Percentiles rank a stretch among this genome's conserved stretches.
Conservation (phyloP, 2,888 invertebrate genomes). For the Megamerina dolium region DNA sequence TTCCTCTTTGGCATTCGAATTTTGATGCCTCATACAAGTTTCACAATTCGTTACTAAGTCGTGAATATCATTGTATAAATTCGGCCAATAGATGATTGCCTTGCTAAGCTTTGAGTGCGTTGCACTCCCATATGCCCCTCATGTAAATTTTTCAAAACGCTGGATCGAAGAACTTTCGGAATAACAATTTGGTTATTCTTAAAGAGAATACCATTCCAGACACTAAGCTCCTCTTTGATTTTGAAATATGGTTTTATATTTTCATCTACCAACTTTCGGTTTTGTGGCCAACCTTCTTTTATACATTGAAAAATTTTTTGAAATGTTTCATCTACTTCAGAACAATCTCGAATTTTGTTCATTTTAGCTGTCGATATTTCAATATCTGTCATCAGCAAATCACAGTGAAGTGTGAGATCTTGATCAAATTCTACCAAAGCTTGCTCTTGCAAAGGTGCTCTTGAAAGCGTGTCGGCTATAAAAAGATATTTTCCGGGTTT, state of each 20-base stretch:
- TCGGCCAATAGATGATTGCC: constrained; percentile 17
- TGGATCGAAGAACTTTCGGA: constrained; percentile 5
- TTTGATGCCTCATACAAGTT: constrained; percentile 1
- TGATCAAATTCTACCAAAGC: constrained; percentile 5
- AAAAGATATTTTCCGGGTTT: constrained; percentile 11
- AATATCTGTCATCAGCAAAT: constrained; percentile 6
- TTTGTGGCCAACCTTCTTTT: constrained; percentile 7
- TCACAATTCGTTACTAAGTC: constrained; percentile 11
- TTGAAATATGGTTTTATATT: constrained; percentile 8
- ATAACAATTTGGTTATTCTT: constrained; percentile 14
- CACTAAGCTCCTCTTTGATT: constrained; percentile 7
- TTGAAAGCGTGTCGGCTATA: constrained; percentile 11
- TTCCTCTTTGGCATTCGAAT: constrained; percentile 11
- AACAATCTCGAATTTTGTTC: constrained; percentile 3
- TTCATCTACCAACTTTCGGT: constrained; percentile 3
- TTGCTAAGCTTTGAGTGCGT: constrained; percentile 14
- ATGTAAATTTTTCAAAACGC: constrained; percentile 11
- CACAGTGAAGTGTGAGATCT: constrained; percentile 9
- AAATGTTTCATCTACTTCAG: constrained; percentile 2
- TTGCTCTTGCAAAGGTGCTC: constrained; percentile 5
- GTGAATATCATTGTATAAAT: constrained; percentile 14
- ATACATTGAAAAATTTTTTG: no score
- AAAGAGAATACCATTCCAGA: constrained; percentile 8
- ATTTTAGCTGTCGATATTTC: not conserved
- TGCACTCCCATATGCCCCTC: constrained; percentile 17